Base-by-base conservation (phyloP, 2,113 vertebrate species). In the Sakesphorus luctuosus region DNA sequence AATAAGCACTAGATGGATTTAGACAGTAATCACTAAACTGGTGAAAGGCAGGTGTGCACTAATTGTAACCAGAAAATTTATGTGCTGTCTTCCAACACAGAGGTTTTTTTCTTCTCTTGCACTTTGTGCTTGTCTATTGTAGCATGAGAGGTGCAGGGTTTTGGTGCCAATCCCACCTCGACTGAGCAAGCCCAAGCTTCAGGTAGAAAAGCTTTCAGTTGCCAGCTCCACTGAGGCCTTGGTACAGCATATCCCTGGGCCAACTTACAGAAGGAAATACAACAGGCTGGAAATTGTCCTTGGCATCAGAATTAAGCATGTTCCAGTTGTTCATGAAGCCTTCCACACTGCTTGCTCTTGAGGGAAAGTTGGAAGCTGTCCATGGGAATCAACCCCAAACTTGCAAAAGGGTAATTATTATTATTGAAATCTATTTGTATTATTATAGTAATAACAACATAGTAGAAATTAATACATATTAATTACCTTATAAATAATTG, bases 121-220 rank as follows among this genome's bases (percentile, higher is more conserved):
- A 43, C 24, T 73, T 74, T n/a, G 24, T 24, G 29, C 67, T 74
- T 67, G 17, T 52, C 35, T 71, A 0, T 18, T 78, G 58, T 16
- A 61, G 35, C 33, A 28, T 5, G 49, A 72, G 47, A 38, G 65
- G 23, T 13, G 26, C n/a, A 44, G 33, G 44, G 5, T 49, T 3
- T 31, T 1, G 5, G 24, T 12, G 5, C 38, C 1, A 4, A 56
- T 50, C 43, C 52, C 49, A 44, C 23, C 35, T 28, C 0, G 0
- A 52, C 29, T 11, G 25, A 84, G 24, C 36, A 58, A 88, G 49
- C 16, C 18, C 38, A 89, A 4, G 3, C 46, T 71, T 25, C 47
- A 62, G 44, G 6, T 6, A 65, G 55, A 66, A 71, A 50, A 35
- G 3, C 18, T 89, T 50, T 40, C 2, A 1, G 10, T 35, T 62